Evolutionary conservation across 2,113 vertebrate species (phyloP), one percentile per base, ranked within the genome.

Genomic region (Marcusenius ussheri): DNA sequence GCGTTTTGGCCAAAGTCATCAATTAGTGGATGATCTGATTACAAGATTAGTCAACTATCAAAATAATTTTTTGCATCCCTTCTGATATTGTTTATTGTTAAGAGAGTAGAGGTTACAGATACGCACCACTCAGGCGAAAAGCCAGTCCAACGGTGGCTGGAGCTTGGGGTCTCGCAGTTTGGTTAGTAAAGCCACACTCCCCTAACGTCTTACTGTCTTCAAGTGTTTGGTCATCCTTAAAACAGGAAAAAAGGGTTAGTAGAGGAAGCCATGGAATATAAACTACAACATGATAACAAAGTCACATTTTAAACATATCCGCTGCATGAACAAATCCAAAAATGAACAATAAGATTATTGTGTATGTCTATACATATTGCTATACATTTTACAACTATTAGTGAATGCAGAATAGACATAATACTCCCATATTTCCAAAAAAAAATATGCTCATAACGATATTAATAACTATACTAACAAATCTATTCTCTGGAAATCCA

Each of bases 171-270:
- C 97, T 94, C 47, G 97, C 97, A 0, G 97, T 98, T 93, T 98
- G 97, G 90, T 97, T 98, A 91, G 97, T 98, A 94, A 98, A 98
- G 91, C 97, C 97, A 84, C 95, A 97, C 90, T 98, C 97, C n/a
- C 97, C 97, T 90, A 98, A 93, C 0, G 97, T 97, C 95, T 98
- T 98, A 91, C 92, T 94, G 70, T 98, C 97, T 42, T 98, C 97
- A 93, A 98, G 93, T 89, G 97, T 93, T 93, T 97, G 97, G 92
- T 98, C 97, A 91, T 98, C 97, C 97, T 98, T 91, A 70, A 90
- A 24, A 49, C 31, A 56, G 53, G 53, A 21, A 56, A 53, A 21
- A 56, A 56, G 27, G 11, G 2, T 39, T 31, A 49, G 19, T 39
- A 50, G 39, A 88, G 50, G 89, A 50, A 88, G 5, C 49, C 45